Percentiles rank a stretch among this genome's conserved stretches.
Conservation (phyloP, 2,113 vertebrate genomes). For the Archocentrus centrarchus region DNA sequence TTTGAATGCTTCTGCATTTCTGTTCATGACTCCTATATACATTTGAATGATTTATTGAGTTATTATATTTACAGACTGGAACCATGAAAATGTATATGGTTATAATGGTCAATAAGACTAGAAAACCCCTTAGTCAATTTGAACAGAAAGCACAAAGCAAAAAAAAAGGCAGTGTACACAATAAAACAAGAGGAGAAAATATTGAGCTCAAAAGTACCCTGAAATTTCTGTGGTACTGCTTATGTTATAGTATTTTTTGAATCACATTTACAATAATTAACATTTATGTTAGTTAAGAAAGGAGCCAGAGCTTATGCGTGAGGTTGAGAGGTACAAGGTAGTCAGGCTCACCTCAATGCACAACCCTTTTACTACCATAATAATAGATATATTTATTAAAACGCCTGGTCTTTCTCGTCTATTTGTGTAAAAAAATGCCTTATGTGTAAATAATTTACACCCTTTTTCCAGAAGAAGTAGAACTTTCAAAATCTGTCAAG, state of each 20-base stretch:
- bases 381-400: too few species aligned
- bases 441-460: too few species aligned
- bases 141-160: not conserved
- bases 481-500: too few species aligned
- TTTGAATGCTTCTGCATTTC: not conserved
- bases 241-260: not conserved
- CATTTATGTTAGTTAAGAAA: not conserved
- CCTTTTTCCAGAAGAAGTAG: too few species aligned
- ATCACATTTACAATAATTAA: not conserved
- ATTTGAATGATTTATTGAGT: slow-evolving; percentile 1
- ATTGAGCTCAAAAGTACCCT: not conserved
- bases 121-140: not conserved
- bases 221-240: not conserved
- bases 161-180: not conserved
- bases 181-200: too few species aligned
- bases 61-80: slow-evolving; percentile 8
- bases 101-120: not conserved
- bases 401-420: too few species aligned
- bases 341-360: not conserved
- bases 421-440: too few species aligned
- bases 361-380: too few species aligned
- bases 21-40: not conserved
- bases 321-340: not conserved
- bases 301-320: not conserved
- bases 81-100: not conserved